Conservation (phyloP, 2,113 vertebrate genomes). For the Patagioenas fasciata region DNA sequence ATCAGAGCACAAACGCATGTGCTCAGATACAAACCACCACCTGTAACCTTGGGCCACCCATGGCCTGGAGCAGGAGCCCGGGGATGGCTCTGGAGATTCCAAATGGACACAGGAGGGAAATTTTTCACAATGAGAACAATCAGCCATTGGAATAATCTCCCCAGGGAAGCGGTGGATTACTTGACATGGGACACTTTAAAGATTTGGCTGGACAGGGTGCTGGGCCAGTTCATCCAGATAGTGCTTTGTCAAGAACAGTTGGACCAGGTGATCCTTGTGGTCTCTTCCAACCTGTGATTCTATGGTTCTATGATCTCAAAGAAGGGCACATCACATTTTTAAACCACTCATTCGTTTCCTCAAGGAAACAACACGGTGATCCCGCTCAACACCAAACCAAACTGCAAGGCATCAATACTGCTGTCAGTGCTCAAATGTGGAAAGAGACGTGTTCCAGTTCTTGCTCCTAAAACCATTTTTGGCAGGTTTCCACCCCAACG, state of each 20-base stretch:
- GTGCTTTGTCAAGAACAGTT: too few relatives aligned
- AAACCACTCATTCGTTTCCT: neutral
- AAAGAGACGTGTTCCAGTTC: rapidly evolving
- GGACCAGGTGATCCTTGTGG: too few relatives aligned
- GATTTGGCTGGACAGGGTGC: too few relatives aligned
- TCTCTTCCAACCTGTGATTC: too few relatives aligned
- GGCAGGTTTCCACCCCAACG: neutral
- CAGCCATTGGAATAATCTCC: too few relatives aligned
- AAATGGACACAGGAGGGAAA: too few relatives aligned
- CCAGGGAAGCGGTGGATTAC: too few relatives aligned
- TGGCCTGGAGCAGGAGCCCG: neutral
- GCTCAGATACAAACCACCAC: rapidly evolving
- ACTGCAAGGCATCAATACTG: neutral
- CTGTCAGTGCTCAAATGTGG: neutral
- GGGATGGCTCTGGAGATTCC: neutral
- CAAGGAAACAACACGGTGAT: rapidly evolving
- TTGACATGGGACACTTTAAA: too few relatives aligned
- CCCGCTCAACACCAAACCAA: neutral
- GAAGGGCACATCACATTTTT: too few relatives aligned
- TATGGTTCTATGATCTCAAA: too few relatives aligned
- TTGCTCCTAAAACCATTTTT: neutral
- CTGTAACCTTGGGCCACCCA: neutral
- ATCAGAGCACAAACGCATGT: rapidly evolving
- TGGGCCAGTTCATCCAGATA: too few relatives aligned
- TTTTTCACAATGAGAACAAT: too few relatives aligned